Base-by-base conservation (phyloP, 2,113 vertebrate genomes). In the Lampris incognitus region DNA sequence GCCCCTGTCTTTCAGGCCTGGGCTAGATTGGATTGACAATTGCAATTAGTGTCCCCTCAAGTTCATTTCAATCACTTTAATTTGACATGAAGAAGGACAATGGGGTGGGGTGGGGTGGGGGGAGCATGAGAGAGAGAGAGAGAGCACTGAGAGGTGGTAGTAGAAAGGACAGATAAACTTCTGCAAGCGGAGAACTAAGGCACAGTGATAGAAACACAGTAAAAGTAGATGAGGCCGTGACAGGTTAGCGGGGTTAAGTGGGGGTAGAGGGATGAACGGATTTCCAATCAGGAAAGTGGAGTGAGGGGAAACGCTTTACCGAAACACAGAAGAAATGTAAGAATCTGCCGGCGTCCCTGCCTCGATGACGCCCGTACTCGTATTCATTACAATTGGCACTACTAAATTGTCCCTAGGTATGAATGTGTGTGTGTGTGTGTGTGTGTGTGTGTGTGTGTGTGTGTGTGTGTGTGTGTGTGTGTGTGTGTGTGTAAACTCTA, bases 41-140 rank as follows among this genome's bases (percentile, higher is more conserved):
- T 79, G 89, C 94, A 95, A 95, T 95, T 95, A 95, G 93, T 86
- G 74, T 86, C 89, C 91, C 88, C 88, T 92, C 93, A 92, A 93
- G 91, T 95, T 94, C 91, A 93, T 92, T 93, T 94, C 91, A 92
- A 92, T 94, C 92, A 92, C 89, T 94, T 94, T 93, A 92, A 93
- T 93, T 92, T 94, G 92, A 95, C 93, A 93, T 36, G 88, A 90
- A 83, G 87, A 91, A 88, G 85, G 91, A 92, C 91, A 89, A 81
- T 85, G 89, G 64, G 81, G 52, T 57, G 13, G 54, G 40, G 68
- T 37, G 38, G 57, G 39, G 48, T 24, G 68, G 44, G 63, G 38
- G 57, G 36, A 41, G 68, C 39, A 58, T 41, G 48, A 50, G 49
- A 50, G n/a, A 64, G 38, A 41, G 38, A 41, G 39, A 63, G 44